Conservation (phyloP, 1,140 invertebrate species). For the Lethrus apterus region DNA sequence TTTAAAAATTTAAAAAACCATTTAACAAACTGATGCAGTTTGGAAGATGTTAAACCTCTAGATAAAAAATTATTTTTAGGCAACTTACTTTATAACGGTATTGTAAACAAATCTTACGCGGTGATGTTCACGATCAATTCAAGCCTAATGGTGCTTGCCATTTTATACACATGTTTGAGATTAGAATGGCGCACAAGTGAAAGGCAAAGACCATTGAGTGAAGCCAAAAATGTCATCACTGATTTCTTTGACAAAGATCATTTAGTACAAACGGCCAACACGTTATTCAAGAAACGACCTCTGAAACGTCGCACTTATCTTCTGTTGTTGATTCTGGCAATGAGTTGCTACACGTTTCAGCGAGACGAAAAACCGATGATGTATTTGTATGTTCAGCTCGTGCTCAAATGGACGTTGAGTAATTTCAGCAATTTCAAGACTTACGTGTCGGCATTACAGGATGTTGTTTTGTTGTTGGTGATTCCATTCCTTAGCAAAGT, state of each 20-base stretch:
- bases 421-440: constrained; percentile 60
- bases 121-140: constrained; percentile 65
- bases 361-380: constrained; percentile 63
- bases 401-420: constrained; percentile 58
- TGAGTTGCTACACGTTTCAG: constrained; percentile 71
- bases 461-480: constrained; percentile 55
- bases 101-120: constrained; percentile 53
- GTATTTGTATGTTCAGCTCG: constrained; percentile 57
- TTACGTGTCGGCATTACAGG: constrained; percentile 58
- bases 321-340: constrained; percentile 56
- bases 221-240: constrained; percentile 50
- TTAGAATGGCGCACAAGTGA: constrained; percentile 58
- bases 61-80: constrained; percentile 7
- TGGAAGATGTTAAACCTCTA: too few species aligned
- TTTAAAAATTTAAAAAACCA: too few species aligned
- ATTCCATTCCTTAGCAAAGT: constrained; percentile 61
- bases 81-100: constrained; percentile 44
- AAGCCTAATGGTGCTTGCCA: constrained; percentile 48
- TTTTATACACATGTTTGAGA: constrained; percentile 53
- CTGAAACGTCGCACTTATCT: constrained; percentile 52
- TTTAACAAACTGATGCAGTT: too few species aligned
- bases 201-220: constrained; percentile 49
- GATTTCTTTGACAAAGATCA: constrained; percentile 67
- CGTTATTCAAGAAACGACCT: constrained; percentile 45
- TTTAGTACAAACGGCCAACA: constrained; percentile 51